Percentiles rank a stretch among this genome's conserved stretches.
phyloP scores from a whole-genome alignment of 2,888 invertebrate species.

The Holacanthella duospinosa region DNA sequence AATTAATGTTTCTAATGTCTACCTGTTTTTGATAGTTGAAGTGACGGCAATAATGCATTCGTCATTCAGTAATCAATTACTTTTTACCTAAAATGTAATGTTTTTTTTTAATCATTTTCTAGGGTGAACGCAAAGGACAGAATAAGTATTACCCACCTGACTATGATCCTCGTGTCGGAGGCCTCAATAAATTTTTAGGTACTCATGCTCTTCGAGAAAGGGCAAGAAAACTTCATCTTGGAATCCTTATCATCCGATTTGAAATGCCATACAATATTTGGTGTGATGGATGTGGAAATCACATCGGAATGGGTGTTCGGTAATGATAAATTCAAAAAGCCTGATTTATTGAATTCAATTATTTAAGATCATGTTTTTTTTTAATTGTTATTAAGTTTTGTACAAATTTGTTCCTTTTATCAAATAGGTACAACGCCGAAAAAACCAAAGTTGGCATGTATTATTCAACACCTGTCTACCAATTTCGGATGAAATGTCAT shows the following conservation, averaged over 20 bases:
- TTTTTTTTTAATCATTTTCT: conserved; percentile 12
- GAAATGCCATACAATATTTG: conserved; percentile 99
- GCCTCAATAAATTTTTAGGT: conserved; percentile 81
- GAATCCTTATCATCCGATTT: conserved; percentile 91
- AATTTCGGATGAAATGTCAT: conserved; percentile 99
- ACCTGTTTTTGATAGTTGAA: no score
- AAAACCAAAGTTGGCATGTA: conserved; percentile 94
- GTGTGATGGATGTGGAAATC: conserved; percentile 97
- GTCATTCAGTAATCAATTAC: no score
- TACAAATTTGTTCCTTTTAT: neutral
- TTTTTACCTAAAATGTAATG: no score
- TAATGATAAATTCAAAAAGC: conserved; percentile 39
- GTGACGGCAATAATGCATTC: no score
- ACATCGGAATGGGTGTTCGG: conserved; percentile 96
- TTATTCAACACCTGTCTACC: conserved; percentile 92
- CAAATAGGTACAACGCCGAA: conserved; percentile 77
- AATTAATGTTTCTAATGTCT: no score
- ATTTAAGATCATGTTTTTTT: neutral
- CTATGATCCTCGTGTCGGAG: conserved; percentile 89
- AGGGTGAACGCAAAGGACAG: conserved; percentile 95
- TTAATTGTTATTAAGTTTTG: no score
- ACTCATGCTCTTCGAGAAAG: conserved; percentile 93
- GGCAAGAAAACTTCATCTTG: conserved; percentile 87
- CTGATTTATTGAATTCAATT: no score
- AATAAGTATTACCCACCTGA: conserved; percentile 99